Evolutionary conservation across 2,888 invertebrate genomes (phyloP), one percentile per base, ranked within the genome.

Genomic region (Cerastoderma edule): DNA sequence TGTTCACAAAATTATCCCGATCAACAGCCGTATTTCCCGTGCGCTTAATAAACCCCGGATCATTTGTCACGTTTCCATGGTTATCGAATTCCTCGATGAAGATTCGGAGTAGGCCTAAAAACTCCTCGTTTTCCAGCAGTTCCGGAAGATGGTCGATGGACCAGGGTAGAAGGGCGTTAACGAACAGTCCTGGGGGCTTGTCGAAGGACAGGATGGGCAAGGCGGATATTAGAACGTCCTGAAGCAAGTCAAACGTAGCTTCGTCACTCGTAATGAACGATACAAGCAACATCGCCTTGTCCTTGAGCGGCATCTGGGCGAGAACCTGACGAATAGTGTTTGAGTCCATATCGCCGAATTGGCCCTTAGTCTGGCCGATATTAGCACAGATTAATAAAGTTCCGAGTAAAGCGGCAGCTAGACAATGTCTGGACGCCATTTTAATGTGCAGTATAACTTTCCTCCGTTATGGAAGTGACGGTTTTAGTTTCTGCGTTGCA

Each of bases 161-260:
- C 63, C 63, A 64, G 2, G 63, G 63, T 6, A 64, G 19, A 13
- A 39, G 16, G 16, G 27, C 63, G 2, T 64, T 10, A 22, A 39
- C 27, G 24, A 64, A 71, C 30, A 53, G 19, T 2, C 54, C 57
- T 2, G 67, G 66, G 1, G 73, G 71, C 27, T 57, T 33, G 60
- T 80, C 80, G n/a, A 70, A 70, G 24, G 30, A 64, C 4, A 80
- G 30, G 0, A 80, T 39, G 3, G 78, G 73, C 24, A 73, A 22
- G 4, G 71, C 73, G 0, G 73, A 54, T 4, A 80, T 30, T 10
- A 73, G n/a, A 8, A 54, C 39, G 24, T 67, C 44, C 39, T 73
- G 64, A 2, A 80, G 56, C 3, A 56, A 44, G 5, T 72, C 24
- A 30, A 72, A 72, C 13, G 39, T 53, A 22, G n/a, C n/a, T 22